Evolutionary conservation across 2,797 vertebrate genomes (phyloP).

Genomic region (Notolabrus celidotus): DNA sequence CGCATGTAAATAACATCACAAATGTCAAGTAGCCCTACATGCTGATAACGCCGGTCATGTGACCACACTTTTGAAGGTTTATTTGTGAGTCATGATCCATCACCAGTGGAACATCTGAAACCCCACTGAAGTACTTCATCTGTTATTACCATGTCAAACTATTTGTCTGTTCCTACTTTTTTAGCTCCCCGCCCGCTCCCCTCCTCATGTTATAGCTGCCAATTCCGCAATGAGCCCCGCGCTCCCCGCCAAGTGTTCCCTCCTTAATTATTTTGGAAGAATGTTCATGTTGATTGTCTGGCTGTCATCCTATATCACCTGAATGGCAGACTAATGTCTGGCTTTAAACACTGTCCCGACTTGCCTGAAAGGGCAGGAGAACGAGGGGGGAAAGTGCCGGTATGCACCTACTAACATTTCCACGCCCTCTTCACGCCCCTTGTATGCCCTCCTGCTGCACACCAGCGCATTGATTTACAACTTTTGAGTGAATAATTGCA

Average conservation of each 20-base stretch:
- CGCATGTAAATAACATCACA: conserved; percentile 44
- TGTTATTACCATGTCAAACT: conserved; percentile 73
- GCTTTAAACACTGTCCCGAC: conserved; percentile 66
- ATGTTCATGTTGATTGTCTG: conserved; percentile 75
- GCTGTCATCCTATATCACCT: conserved; percentile 73
- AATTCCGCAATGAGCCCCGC: conserved; percentile 53
- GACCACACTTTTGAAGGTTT: conserved; percentile 30
- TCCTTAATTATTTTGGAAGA: conserved; percentile 84
- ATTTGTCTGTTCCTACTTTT: conserved; percentile 63
- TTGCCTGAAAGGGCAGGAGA: conserved; percentile 68
- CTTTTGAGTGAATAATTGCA: conserved; percentile 44
- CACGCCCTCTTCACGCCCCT: conserved; percentile 50
- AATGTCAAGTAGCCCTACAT: conserved; percentile 45
- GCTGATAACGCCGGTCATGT: conserved; percentile 14
- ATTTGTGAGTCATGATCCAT: conserved; percentile 56
- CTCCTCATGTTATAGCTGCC: conserved; percentile 48
- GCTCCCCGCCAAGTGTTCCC: conserved; percentile 49
- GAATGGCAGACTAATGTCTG: conserved; percentile 77
- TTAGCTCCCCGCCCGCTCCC: conserved; percentile 10
- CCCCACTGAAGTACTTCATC: conserved; percentile 41
- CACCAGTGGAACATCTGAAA: conserved; percentile 40
- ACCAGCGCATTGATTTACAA: conserved; percentile 59
- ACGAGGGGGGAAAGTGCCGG: conserved; percentile 16
- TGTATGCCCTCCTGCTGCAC: conserved; percentile 45
- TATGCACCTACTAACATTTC: conserved; percentile 58